Conservation (phyloP, 2,113 vertebrate genomes). For the Pungitius pungitius region DNA sequence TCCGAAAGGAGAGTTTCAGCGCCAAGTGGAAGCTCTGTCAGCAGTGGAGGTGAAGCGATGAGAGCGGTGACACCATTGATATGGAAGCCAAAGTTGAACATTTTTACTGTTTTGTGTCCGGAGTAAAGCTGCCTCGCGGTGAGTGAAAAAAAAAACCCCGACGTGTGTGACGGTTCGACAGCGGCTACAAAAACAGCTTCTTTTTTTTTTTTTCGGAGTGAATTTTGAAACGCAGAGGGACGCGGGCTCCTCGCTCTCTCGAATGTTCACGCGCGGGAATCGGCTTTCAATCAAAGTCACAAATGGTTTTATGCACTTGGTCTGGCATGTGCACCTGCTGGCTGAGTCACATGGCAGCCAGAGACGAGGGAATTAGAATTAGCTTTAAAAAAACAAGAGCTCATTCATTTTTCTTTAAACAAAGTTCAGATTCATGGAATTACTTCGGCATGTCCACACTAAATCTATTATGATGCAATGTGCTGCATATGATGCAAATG, state of each 20-base stretch:
- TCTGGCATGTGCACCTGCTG: conserved; percentile 62
- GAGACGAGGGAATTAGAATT: too few relatives aligned
- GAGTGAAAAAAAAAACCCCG: conserved; percentile 8
- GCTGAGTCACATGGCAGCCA: conserved; percentile 30
- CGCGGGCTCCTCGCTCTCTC: conserved; percentile 28
- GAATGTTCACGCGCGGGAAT: conserved; percentile 54
- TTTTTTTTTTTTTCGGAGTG: too few relatives aligned
- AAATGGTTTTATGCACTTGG: conserved; percentile 53
- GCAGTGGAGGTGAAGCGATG: conserved; percentile 10
- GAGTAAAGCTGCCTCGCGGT: conserved; percentile 35
- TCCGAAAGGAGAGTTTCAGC: neutral
- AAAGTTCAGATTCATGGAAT: conserved; percentile 7
- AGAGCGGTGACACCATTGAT: conserved; percentile 16
- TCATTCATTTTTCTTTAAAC: neutral
- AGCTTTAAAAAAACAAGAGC: too few relatives aligned
- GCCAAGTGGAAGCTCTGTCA: neutral
- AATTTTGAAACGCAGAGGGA: too few relatives aligned
- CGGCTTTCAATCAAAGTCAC: conserved; percentile 71
- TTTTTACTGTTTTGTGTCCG: conserved; percentile 13
- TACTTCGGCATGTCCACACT: conserved; percentile 7
- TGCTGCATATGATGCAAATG: neutral
- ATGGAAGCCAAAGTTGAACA: conserved; percentile 20
- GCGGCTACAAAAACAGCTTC: conserved; percentile 54
- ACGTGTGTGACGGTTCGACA: conserved; percentile 55
- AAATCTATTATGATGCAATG: conserved; percentile 1